These are phyloP conservation scores for Heliconius hewitsoni DNA, from an alignment of 1,140 invertebrate genomes.

Conservation along the genomic window DNA sequence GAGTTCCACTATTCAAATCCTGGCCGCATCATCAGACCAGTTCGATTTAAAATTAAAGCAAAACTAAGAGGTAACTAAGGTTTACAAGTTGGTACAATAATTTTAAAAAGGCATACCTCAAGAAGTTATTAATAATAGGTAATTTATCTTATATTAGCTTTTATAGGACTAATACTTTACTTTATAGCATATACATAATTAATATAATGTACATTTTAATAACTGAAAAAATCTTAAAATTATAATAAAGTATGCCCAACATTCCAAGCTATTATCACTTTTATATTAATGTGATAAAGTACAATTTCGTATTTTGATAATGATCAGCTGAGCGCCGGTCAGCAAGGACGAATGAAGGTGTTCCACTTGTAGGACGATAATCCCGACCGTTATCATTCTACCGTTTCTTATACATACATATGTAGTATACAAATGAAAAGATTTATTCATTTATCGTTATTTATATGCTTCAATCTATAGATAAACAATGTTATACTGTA, in stretches of 20 bases:
- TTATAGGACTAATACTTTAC: neutral
- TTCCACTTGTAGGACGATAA: slow-evolving; percentile 55
- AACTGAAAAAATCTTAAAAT: neutral
- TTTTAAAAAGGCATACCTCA: neutral
- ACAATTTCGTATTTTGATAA: neutral
- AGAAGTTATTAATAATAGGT: neutral
- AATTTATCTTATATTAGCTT: neutral
- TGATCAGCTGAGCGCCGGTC: slow-evolving; percentile 36
- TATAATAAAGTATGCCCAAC: neutral
- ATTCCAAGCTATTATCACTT: neutral
- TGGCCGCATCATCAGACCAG: too few species aligned
- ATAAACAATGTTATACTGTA: too few species aligned
- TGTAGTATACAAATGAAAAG: neutral
- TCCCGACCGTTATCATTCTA: slow-evolving; percentile 35
- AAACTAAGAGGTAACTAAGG: too few species aligned
- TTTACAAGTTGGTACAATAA: too few species aligned
- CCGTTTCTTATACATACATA: neutral
- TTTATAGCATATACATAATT: too few species aligned
- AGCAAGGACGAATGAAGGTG: slow-evolving; percentile 50
- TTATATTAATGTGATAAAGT: neutral
- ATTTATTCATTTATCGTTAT: neutral
- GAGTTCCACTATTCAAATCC: too few species aligned
- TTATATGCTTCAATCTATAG: too few species aligned
- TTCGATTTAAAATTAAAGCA: too few species aligned
- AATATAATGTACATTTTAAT: too few species aligned